Conservation (phyloP, 1,140 invertebrate species). For the Coenobita brevimanus region DNA sequence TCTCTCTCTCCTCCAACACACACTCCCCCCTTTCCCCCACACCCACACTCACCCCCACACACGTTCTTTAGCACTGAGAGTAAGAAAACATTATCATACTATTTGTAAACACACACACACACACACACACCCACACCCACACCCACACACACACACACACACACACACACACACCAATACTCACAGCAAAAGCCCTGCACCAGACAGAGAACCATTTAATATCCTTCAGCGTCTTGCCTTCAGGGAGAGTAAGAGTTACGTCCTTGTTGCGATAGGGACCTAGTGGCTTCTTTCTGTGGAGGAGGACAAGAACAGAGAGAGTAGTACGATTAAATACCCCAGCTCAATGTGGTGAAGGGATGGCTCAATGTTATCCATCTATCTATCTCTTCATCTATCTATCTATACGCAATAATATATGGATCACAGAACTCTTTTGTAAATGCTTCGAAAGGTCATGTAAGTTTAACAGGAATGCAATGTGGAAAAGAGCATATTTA, state of each 20-base stretch:
- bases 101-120: too few relatives aligned
- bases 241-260: slow-evolving; percentile 88
- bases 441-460: too few relatives aligned
- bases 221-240: slow-evolving; percentile 86
- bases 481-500: too few relatives aligned
- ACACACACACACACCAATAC: slow-evolving; percentile 68
- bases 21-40: not conserved
- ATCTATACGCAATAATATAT: too few relatives aligned
- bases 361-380: not conserved
- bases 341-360: not conserved
- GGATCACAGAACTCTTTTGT: too few relatives aligned
- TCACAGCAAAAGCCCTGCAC: slow-evolving; percentile 91
- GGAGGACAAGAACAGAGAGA: not conserved
- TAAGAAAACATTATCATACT: not conserved
- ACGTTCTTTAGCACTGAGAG: too few relatives aligned
- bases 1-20: not conserved
- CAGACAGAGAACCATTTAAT: slow-evolving; percentile 91
- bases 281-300: slow-evolving; percentile 73
- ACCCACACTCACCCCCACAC: not conserved
- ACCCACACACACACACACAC: slow-evolving; percentile 11
- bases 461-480: too few relatives aligned
- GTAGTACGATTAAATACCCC: not conserved
- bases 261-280: slow-evolving; percentile 85
- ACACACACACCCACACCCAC: not conserved
- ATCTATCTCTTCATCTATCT: not conserved